These are phyloP conservation scores for Chelonoidis abingdonii DNA, from an alignment of 2,113 vertebrate species.

Conservation along the genomic window DNA sequence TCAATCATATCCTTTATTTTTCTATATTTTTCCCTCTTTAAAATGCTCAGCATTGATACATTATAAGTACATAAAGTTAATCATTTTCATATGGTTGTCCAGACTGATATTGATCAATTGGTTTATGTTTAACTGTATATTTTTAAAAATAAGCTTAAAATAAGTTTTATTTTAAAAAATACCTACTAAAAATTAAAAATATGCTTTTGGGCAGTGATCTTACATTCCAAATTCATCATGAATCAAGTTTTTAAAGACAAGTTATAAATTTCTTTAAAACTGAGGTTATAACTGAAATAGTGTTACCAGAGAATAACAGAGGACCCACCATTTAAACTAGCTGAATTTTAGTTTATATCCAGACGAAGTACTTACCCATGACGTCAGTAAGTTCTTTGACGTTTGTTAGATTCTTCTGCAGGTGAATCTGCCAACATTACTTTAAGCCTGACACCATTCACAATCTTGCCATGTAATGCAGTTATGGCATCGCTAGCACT, in stretches of 20 bases:
- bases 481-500: conserved; percentile 92
- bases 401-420: conserved; percentile 93
- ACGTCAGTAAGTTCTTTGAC: conserved; percentile 90
- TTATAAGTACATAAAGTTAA: neutral
- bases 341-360: neutral
- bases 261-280: neutral
- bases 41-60: neutral
- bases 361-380: conserved; percentile 75
- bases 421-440: conserved; percentile 95
- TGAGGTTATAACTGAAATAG: neutral
- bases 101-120: neutral
- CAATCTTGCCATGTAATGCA: conserved; percentile 87
- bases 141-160: conserved; percentile 25
- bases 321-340: neutral
- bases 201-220: neutral
- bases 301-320: neutral
- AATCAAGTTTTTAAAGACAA: neutral
- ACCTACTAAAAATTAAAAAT: neutral
- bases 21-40: neutral
- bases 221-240: neutral
- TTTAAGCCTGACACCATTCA: conserved; percentile 95
- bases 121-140: neutral
- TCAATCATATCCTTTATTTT: conserved; percentile 57
- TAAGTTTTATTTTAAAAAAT: neutral
- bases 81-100: neutral